Percentiles rank a stretch among this genome's conserved stretches.
Evolutionary conservation across 2,888 invertebrate species (phyloP).

Genomic region (Protophormia terraenovae): DNA sequence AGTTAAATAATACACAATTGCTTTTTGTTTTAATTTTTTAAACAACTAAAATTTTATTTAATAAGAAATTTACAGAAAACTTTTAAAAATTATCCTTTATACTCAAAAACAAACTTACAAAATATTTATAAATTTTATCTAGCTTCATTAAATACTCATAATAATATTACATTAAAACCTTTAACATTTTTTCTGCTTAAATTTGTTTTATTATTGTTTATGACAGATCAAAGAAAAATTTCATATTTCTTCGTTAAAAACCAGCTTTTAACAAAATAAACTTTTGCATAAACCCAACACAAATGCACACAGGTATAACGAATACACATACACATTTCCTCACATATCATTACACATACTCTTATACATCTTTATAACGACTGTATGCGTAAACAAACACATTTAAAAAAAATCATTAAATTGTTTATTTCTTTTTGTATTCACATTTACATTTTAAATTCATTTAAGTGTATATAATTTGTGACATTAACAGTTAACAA

Average conservation of each 20-base stretch:
- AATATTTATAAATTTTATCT: no score
- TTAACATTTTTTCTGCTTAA: constrained; percentile 10
- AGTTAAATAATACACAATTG: no score
- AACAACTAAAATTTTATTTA: no score
- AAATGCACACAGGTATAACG: no score
- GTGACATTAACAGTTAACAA: constrained; percentile 59
- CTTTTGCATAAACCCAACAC: background rate
- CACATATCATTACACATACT: background rate
- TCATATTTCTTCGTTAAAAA: constrained; percentile 3
- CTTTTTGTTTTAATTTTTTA: no score
- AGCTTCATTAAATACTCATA: no score
- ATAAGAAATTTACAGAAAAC: no score
- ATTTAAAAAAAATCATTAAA: constrained; percentile 44
- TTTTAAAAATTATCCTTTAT: no score
- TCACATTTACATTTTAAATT: constrained; percentile 41
- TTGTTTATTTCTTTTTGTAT: constrained; percentile 37
- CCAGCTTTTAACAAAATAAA: background rate
- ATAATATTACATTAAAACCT: no score
- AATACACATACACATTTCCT: background rate
- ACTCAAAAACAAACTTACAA: no score
- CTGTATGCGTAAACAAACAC: background rate
- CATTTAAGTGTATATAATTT: constrained; percentile 62
- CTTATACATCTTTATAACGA: background rate
- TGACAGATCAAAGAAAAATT: constrained; percentile 49
- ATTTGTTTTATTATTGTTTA: constrained; percentile 31